Evolutionary conservation across 2,113 vertebrate genomes (phyloP).

Genomic region (Oxyruncus cristatus): DNA sequence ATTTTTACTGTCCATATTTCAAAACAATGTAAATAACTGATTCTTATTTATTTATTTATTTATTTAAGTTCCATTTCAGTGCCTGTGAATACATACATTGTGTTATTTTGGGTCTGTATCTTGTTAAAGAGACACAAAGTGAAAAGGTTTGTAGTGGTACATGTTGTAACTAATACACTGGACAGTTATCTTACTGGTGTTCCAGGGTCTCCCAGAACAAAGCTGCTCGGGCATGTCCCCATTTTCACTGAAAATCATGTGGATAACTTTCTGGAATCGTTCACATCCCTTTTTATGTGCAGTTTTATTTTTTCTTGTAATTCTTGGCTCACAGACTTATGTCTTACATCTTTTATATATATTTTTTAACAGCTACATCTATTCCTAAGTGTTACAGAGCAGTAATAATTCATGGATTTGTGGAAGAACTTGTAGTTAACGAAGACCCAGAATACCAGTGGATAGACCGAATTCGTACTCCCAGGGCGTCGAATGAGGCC

Average conservation of each 20-base stretch:
- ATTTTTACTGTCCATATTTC: neutral
- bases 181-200: neutral
- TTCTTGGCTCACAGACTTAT: neutral
- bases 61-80: neutral
- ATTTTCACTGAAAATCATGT: neutral
- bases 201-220: neutral
- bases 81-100: accelerated
- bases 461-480: slow-evolving; percentile 97
- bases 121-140: neutral
- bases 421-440: slow-evolving; percentile 97
- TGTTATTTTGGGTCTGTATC: neutral
- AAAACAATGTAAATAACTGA: neutral
- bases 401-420: slow-evolving; percentile 92
- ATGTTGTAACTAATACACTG: neutral
- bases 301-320: neutral
- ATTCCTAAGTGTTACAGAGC: slow-evolving; percentile 94
- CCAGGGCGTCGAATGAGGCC: slow-evolving; percentile 94
- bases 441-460: slow-evolving; percentile 99
- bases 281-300: neutral
- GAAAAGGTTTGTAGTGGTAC: neutral
- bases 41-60: neutral
- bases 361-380: slow-evolving; percentile 81
- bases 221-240: neutral
- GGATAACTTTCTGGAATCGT: neutral
- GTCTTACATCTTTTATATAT: neutral